A percentile compares a stretch with the other conserved stretches of the same genome.
Conservation (phyloP, 1,140 invertebrate genomes). For the Luehdorfia chinensis region DNA sequence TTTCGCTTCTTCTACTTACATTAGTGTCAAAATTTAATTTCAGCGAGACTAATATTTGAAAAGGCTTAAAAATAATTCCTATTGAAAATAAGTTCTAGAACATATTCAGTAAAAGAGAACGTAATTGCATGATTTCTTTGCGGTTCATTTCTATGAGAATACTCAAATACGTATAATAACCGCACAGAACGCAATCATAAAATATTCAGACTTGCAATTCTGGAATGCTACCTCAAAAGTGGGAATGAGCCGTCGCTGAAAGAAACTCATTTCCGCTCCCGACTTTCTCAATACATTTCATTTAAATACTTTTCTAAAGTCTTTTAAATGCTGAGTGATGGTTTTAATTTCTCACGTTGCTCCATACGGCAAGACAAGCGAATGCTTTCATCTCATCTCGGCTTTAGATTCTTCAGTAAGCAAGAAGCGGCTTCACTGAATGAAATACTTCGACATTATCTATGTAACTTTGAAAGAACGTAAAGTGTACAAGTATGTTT, state of each 20-base stretch:
- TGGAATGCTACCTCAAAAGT: constrained; percentile 59
- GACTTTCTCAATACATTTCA: constrained; percentile 71
- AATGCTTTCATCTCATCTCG: constrained; percentile 44
- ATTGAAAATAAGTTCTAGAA: too few species aligned
- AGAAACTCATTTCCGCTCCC: constrained; percentile 67
- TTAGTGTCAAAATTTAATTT: too few species aligned
- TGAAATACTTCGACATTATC: background rate
- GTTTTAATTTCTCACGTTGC: constrained; percentile 62
- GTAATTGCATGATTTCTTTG: too few species aligned
- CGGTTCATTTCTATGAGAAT: too few species aligned
- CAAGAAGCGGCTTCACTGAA: constrained; percentile 4
- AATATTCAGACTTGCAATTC: constrained; percentile 43
- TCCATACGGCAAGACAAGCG: constrained; percentile 46
- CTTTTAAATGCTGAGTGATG: constrained; percentile 43
- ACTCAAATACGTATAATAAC: constrained; percentile 28
- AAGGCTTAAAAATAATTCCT: too few species aligned
- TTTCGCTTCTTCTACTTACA: too few species aligned
- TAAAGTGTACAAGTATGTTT: too few species aligned
- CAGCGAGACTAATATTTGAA: too few species aligned
- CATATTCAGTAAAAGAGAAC: too few species aligned
- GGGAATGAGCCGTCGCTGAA: constrained; percentile 54
- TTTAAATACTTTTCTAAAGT: constrained; percentile 61
- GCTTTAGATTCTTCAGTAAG: background rate
- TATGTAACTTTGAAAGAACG: background rate
- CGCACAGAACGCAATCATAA: constrained; percentile 32